phyloP scores from a whole-genome alignment of 2,113 vertebrate genomes.

The Polypterus senegalus region DNA sequence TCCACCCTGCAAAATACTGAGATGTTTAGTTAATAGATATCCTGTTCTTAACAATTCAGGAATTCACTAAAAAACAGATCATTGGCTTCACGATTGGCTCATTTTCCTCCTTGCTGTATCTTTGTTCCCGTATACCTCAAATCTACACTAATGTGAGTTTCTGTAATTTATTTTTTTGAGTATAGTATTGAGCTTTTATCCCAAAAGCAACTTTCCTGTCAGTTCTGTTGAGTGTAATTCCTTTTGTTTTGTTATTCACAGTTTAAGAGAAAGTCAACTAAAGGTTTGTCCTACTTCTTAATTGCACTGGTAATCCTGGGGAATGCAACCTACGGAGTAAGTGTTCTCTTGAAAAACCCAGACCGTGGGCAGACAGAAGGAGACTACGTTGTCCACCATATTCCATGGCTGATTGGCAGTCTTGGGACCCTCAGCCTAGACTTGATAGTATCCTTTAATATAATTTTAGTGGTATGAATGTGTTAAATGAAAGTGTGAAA shows the following conservation, averaged over 20 bases:
- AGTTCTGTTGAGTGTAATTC: too few relatives aligned
- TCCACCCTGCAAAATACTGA: too few relatives aligned
- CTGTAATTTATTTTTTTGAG: too few relatives aligned
- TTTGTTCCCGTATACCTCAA: constrained; percentile 78
- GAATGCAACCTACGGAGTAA: constrained; percentile 71
- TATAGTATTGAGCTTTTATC: too few relatives aligned
- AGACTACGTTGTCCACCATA: constrained; percentile 73
- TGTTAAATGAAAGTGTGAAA: too few relatives aligned
- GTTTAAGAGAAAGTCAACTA: constrained; percentile 74
- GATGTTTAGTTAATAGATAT: not conserved
- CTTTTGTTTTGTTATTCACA: constrained; percentile 19
- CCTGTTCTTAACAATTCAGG: constrained; percentile 32
- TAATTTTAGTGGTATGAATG: too few relatives aligned
- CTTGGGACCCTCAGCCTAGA: constrained; percentile 77
- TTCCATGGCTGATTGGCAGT: constrained; percentile 92
- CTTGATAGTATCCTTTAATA: constrained; percentile 59
- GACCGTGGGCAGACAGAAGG: constrained; percentile 48
- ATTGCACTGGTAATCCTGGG: constrained; percentile 87
- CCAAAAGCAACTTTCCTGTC: too few relatives aligned
- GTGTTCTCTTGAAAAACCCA: constrained; percentile 80
- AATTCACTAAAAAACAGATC: constrained; percentile 64
- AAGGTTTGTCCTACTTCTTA: constrained; percentile 73
- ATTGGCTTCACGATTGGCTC: constrained; percentile 74
- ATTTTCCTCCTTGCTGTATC: constrained; percentile 72
- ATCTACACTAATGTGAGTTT: constrained; percentile 80